These are phyloP conservation scores for Heliconius hortense DNA, from an alignment of 2,888 invertebrate genomes.

Conservation along the genomic window DNA sequence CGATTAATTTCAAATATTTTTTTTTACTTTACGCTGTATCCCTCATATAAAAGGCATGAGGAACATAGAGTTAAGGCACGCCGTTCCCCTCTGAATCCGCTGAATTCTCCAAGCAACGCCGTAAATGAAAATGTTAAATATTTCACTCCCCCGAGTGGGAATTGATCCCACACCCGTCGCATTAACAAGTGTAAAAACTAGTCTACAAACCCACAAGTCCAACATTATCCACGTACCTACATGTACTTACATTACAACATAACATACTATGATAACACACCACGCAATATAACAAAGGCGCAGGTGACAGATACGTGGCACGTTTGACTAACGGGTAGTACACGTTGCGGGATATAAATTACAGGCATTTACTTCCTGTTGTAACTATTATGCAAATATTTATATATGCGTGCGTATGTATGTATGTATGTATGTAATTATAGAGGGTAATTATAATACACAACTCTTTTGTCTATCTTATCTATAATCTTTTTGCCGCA, in stretches of 20 bases:
- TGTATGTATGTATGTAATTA: too few species aligned
- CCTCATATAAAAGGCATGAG: too few species aligned
- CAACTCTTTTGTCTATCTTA: too few species aligned
- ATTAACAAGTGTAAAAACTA: neutral
- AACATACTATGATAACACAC: conserved; percentile 4
- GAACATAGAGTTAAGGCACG: too few species aligned
- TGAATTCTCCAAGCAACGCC: neutral
- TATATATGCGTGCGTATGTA: too few species aligned
- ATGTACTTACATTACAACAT: neutral
- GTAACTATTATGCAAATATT: neutral
- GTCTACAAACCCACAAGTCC: neutral
- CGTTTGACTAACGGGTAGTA: conserved; percentile 11
- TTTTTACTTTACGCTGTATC: too few species aligned
- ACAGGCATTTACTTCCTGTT: conserved; percentile 9
- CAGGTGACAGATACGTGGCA: conserved; percentile 14
- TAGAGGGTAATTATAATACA: too few species aligned
- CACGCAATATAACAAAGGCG: neutral
- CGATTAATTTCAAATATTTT: neutral
- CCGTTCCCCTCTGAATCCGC: too few species aligned
- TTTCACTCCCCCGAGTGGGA: neutral
- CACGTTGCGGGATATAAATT: conserved; percentile 16
- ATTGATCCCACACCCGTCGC: neutral
- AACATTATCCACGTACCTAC: neutral
- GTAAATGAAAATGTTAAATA: neutral
- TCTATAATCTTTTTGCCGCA: too few species aligned